Evolutionary conservation across 2,888 invertebrate genomes (phyloP).

Genomic region (Apamea crenata): DNA sequence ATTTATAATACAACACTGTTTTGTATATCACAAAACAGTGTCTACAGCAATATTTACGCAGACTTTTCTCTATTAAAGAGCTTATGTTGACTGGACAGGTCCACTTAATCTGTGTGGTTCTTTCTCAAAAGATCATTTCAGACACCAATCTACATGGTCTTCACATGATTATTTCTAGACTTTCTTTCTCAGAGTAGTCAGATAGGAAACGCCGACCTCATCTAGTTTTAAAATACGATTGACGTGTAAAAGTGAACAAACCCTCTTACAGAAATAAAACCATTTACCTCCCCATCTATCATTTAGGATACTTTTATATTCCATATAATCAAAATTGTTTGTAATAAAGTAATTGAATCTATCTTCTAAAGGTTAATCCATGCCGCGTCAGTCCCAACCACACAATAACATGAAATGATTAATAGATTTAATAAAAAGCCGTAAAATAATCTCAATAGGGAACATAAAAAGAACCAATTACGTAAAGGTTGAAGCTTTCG

Average conservation of each 20-base stretch:
- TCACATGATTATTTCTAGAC: no score
- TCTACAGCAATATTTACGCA: not conserved
- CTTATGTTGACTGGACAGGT: no score
- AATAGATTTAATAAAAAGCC: constrained; percentile 26
- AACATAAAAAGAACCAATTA: constrained; percentile 36
- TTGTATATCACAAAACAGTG: no score
- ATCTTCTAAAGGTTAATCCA: constrained; percentile 15
- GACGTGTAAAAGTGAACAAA: no score
- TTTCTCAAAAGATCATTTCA: no score
- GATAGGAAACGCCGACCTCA: no score
- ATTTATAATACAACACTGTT: not conserved
- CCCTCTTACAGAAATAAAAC: no score
- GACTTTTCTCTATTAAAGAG: not conserved
- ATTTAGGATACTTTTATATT: not conserved
- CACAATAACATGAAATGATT: constrained; percentile 11
- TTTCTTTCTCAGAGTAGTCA: no score
- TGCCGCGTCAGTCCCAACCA: not conserved
- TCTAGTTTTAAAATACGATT: no score
- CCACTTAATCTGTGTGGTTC: no score
- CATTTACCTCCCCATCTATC: not conserved
- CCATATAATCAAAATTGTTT: not conserved
- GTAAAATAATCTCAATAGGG: constrained; percentile 3
- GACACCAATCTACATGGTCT: no score
- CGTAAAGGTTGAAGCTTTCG: constrained; percentile 21
- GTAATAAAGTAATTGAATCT: constrained; percentile 5